Evolutionary conservation across 2,888 invertebrate species (phyloP), one percentile per base, ranked within the genome.

Genomic region (Barypeithes pellucidus): DNA sequence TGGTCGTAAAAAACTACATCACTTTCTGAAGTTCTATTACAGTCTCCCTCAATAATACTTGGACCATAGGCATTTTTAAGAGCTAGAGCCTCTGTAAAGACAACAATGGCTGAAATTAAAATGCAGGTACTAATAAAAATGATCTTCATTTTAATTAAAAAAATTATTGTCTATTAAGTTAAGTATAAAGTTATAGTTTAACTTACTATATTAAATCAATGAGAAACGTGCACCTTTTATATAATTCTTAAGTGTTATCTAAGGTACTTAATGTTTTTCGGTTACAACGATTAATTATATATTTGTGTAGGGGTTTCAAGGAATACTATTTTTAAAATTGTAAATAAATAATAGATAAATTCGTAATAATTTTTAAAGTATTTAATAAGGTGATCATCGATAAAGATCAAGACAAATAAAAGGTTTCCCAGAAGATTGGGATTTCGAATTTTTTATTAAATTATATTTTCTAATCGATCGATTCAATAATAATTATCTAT

Each of bases 1-100:
- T 50, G 24, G n/a, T 50, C 50, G 24, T 50, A 50, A 24, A 50
- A 50, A 50, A 50, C 50, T 50, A 22, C 24, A 22, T 50, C 24
- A 12, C n/a, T 50, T 22, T 8, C 22, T n/a, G 11, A 22, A 24
- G 50, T 22, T n/a, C 3, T 24, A 24, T 50, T 47, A n/a, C 50
- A 50, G 24, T 50, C n/a, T 9, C 50, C 50, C 3, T 24, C 22
- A 50, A 24, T 50, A n/a, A 50, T 47, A 20, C 18, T 18, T 11
- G 18, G 47, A 20, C 47, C 47, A 20, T 47, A 47, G 1, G 47
- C 18, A 11, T 47, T 47, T 47, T 47, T 47, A 20, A 47, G 7
- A 18, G 47, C 47, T 11, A 20, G 11, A 18, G 20, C 47, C 2
- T 47, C 16, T 8, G 47, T 20, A 8, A 20, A 47, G 9, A 24